A percentile compares a stretch with the other conserved stretches of the same genome.
These are phyloP conservation scores for Platypus cylindrus DNA, from an alignment of 2,888 invertebrate genomes.

Conservation along the genomic window DNA sequence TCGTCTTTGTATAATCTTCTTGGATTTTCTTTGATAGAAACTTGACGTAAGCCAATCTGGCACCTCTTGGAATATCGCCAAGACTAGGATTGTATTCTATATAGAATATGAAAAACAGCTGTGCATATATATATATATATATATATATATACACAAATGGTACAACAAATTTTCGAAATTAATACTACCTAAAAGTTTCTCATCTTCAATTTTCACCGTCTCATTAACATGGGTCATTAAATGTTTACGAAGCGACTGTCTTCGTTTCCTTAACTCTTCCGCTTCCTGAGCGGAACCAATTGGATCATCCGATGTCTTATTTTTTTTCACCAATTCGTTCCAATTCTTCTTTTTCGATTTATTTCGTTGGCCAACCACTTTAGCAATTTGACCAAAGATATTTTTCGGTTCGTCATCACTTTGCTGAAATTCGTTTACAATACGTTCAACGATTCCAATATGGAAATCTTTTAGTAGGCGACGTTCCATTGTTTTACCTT, in stretches of 20 bases:
- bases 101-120: neutral
- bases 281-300: conserved; percentile 67
- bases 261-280: conserved; percentile 44
- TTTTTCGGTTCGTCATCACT: conserved; percentile 58
- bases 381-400: conserved; percentile 73
- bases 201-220: conserved; percentile 56
- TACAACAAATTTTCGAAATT: too few species aligned
- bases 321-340: conserved; percentile 70
- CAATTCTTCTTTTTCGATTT: conserved; percentile 59
- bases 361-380: conserved; percentile 56
- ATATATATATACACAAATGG: neutral
- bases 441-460: conserved; percentile 75
- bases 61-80: conserved; percentile 59
- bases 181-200: conserved; percentile 51
- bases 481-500: conserved; percentile 76
- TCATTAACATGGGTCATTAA: conserved; percentile 50
- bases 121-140: neutral
- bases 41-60: conserved; percentile 75
- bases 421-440: conserved; percentile 54
- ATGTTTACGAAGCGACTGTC: conserved; percentile 61
- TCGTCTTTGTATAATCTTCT: conserved; percentile 26
- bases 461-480: conserved; percentile 81
- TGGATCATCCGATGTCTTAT: conserved; percentile 56
- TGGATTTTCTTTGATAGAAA: conserved; percentile 68
- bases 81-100: conserved; percentile 62